phyloP scores from a whole-genome alignment of 2,797 vertebrate species.

The Rhabdomys pumilio region DNA sequence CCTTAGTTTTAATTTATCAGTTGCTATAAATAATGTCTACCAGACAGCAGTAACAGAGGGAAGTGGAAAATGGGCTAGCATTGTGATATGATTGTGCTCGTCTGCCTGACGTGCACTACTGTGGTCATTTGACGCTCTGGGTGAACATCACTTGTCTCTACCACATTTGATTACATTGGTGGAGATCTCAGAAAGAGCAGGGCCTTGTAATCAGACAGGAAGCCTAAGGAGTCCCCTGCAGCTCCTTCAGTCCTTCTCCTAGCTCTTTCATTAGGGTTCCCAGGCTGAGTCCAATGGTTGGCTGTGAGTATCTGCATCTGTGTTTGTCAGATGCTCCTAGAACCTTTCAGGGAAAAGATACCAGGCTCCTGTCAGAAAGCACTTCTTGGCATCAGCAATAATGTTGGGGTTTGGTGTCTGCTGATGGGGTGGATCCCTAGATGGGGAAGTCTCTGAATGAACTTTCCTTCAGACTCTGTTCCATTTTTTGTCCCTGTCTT shows the following conservation, averaged over 20 bases:
- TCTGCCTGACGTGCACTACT: neutral
- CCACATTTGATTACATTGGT: neutral
- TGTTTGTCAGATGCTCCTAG: neutral
- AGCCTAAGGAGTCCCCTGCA: neutral
- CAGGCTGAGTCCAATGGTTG: no score
- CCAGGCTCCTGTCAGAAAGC: neutral
- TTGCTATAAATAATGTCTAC: constrained; percentile 3
- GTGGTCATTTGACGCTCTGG: neutral
- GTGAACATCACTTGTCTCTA: neutral
- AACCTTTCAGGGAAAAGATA: neutral
- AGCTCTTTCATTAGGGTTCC: neutral
- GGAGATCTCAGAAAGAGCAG: neutral
- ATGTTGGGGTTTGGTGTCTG: neutral
- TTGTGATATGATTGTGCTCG: neutral
- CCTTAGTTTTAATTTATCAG: constrained; percentile 18
- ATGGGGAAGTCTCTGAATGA: neutral
- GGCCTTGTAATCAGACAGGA: neutral
- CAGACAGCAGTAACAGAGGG: neutral
- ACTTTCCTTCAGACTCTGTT: neutral
- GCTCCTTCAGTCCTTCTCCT: neutral
- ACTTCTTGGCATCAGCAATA: neutral
- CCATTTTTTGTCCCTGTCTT: neutral
- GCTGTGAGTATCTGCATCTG: neutral
- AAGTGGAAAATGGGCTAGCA: neutral
- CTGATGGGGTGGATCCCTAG: neutral